A percentile compares a stretch with the other conserved stretches of the same genome.
phyloP scores from a whole-genome alignment of 2,113 vertebrate genomes.

The Cololabis saira region DNA sequence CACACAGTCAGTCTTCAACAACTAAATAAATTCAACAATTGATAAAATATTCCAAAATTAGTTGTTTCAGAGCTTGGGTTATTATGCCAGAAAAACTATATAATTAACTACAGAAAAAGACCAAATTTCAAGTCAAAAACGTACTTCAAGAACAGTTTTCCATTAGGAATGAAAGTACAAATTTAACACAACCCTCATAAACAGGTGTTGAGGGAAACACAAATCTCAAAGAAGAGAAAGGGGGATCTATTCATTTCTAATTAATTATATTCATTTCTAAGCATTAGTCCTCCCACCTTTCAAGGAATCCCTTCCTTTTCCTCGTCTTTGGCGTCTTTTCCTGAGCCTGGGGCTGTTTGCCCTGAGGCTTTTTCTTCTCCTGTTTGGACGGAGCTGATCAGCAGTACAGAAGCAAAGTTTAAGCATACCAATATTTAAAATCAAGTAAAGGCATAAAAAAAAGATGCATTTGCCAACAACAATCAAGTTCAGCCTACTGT shows the following conservation, averaged over 20 bases:
- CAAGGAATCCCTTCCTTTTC: conserved; percentile 91
- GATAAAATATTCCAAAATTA: no score
- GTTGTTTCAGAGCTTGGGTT: no score
- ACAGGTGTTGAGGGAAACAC: no score
- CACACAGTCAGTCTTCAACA: neutral
- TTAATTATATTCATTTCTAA: neutral
- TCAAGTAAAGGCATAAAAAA: neutral
- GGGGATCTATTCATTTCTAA: neutral
- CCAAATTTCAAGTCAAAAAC: no score
- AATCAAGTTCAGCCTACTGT: conserved; percentile 29
- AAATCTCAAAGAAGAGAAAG: neutral
- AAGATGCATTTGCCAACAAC: neutral
- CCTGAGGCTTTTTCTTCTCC: conserved; percentile 82
- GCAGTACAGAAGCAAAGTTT: neutral
- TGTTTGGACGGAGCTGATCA: conserved; percentile 55
- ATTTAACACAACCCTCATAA: no score
- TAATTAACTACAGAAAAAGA: no score
- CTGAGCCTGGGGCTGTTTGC: conserved; percentile 65
- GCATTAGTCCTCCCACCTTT: conserved; percentile 83
- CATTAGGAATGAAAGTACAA: no score
- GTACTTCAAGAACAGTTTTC: no score
- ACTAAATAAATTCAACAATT: no score
- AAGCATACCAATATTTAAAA: neutral
- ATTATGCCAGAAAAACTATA: no score
- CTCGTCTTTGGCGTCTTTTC: conserved; percentile 71